Evolutionary conservation across 1,140 invertebrate species (phyloP).

Genomic region (Drosophila nigromelanica): DNA sequence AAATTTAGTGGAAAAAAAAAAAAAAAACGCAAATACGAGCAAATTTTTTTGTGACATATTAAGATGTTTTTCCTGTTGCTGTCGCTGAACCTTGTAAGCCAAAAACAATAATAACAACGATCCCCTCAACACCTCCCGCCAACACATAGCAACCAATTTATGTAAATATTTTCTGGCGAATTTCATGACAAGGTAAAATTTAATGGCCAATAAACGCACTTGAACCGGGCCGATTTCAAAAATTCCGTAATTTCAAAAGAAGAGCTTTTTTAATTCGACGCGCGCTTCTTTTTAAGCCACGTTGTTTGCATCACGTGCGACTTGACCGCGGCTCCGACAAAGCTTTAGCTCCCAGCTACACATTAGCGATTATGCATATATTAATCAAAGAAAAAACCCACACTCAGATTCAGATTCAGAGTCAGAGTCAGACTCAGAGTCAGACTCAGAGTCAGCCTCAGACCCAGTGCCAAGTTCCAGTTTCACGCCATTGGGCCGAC

Average conservation of each 20-base stretch:
- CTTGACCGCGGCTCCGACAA: neutral
- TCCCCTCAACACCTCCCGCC: neutral
- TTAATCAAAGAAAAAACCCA: constrained; percentile 34
- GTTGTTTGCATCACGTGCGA: constrained; percentile 59
- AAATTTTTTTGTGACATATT: constrained; percentile 3
- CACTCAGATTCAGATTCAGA: neutral
- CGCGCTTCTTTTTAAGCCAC: constrained; percentile 37
- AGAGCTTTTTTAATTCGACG: neutral
- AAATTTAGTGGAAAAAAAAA: neutral
- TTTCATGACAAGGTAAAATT: constrained; percentile 35
- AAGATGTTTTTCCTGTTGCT: constrained; percentile 40
- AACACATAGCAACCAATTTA: constrained; percentile 26
- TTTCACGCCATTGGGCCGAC: constrained; percentile 19
- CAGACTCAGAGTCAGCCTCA: constrained; percentile 3
- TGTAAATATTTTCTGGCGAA: constrained; percentile 36
- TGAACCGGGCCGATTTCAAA: constrained; percentile 57
- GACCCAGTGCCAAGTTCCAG: constrained; percentile 25
- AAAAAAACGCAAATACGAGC: neutral
- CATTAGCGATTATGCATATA: constrained; percentile 1
- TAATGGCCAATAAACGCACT: constrained; percentile 69
- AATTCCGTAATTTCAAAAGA: constrained; percentile 30
- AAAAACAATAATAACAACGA: constrained; percentile 1
- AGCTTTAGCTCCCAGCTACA: neutral
- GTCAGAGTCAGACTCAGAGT: constrained; percentile 9
- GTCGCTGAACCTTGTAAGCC: constrained; percentile 14